These are phyloP conservation scores for Gryon sp. DNA, from an alignment of 1,140 invertebrate species.

Conservation along the genomic window DNA sequence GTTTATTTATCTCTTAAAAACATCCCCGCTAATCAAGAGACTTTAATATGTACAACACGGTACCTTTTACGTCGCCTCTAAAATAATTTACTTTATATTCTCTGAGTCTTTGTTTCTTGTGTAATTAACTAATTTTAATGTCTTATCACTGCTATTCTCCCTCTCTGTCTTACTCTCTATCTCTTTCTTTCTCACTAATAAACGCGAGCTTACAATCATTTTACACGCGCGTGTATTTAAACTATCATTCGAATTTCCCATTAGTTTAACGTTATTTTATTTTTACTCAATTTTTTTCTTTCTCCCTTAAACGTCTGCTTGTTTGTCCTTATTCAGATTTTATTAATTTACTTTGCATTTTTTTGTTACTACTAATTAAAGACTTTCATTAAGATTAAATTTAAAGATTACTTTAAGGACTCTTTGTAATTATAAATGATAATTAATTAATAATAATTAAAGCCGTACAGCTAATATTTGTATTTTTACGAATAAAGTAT, in stretches of 20 bases:
- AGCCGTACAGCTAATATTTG: constrained; percentile 51
- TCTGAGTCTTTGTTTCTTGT: constrained; percentile 71
- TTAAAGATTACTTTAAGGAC: constrained; percentile 58
- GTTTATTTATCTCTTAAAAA: constrained; percentile 61
- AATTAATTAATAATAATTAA: constrained; percentile 57
- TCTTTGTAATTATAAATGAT: constrained; percentile 48
- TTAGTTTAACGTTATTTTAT: constrained; percentile 9
- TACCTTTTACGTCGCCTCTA: constrained; percentile 54
- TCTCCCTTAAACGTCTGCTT: constrained; percentile 31
- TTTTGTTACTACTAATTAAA: constrained; percentile 54
- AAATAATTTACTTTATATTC: constrained; percentile 67
- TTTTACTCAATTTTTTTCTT: too few relatives aligned
- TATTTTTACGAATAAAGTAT: constrained; percentile 37
- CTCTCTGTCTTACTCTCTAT: constrained; percentile 14
- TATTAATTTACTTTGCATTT: constrained; percentile 25
- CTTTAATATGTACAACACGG: constrained; percentile 62
- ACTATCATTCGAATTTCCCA: constrained; percentile 61
- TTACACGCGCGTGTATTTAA: constrained; percentile 37
- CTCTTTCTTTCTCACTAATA: too few relatives aligned
- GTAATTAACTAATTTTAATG: constrained; percentile 71
- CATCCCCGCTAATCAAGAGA: constrained; percentile 63
- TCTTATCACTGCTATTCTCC: constrained; percentile 60
- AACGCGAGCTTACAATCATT: constrained; percentile 61
- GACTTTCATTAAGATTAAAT: constrained; percentile 61
- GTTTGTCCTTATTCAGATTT: constrained; percentile 15